Percentiles rank a stretch among this genome's conserved stretches.
phyloP scores from a whole-genome alignment of 2,888 invertebrate species.

The Zaprionus obscuricornis region DNA sequence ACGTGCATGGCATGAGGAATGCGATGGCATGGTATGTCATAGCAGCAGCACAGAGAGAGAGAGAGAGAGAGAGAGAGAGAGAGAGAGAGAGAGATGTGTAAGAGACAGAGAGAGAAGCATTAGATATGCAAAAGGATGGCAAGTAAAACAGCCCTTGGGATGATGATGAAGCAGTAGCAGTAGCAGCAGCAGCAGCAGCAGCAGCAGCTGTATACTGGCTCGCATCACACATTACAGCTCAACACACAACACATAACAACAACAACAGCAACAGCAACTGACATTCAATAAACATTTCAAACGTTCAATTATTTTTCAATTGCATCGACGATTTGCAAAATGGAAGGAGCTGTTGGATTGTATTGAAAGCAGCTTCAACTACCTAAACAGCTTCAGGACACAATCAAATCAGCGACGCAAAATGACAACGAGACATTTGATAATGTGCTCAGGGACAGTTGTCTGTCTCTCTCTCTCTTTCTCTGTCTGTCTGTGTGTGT shows the following conservation, averaged over 20 bases:
- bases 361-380: no score
- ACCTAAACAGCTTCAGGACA: constrained; percentile 22
- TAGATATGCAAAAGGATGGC: constrained; percentile 40
- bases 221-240: constrained; percentile 31
- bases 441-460: constrained; percentile 18
- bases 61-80: background rate
- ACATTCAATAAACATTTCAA: constrained; percentile 72
- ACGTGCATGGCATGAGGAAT: constrained; percentile 54
- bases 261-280: constrained; percentile 43
- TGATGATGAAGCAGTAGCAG: no score
- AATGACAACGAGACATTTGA: constrained; percentile 42
- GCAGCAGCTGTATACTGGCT: no score
- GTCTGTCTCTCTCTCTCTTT: constrained; percentile 3
- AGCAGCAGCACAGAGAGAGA: background rate
- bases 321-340: constrained; percentile 55
- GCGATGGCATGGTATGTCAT: constrained; percentile 11
- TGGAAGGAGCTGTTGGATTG: no score
- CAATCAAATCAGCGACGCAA: constrained; percentile 33
- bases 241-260: constrained; percentile 13
- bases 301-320: constrained; percentile 78
- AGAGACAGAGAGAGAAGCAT: constrained; percentile 27
- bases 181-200: no score
- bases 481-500: constrained; percentile 14
- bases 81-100: background rate
- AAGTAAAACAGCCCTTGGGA: constrained; percentile 21